These are phyloP conservation scores for Tinea pellionella DNA, from an alignment of 2,888 invertebrate genomes.

Conservation along the genomic window DNA sequence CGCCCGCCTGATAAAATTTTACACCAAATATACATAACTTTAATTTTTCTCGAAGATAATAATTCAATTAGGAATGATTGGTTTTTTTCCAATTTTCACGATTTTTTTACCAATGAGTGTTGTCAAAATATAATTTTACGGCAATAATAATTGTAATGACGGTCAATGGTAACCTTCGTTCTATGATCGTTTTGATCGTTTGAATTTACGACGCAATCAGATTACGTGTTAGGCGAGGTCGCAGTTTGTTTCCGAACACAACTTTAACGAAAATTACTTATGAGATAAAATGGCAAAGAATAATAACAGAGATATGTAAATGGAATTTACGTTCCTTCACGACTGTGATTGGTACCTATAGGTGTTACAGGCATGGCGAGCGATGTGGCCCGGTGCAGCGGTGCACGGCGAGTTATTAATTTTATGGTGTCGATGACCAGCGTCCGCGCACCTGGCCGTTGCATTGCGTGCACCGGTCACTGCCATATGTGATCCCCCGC, in stretches of 20 bases:
- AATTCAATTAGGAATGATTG: neutral
- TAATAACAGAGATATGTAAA: neutral
- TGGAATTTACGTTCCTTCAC: neutral
- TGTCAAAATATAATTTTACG: neutral
- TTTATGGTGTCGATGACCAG: constrained; percentile 68
- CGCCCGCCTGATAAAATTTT: neutral
- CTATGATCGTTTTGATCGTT: neutral
- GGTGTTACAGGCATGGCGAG: constrained; percentile 23
- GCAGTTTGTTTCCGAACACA: neutral
- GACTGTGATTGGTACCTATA: constrained; percentile 1
- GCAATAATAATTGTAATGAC: neutral
- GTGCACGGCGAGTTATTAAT: constrained; percentile 60
- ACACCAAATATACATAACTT: neutral
- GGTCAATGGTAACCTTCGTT: neutral
- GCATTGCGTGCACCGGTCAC: constrained; percentile 45
- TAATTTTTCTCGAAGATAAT: neutral
- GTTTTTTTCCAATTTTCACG: no score
- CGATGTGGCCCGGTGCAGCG: constrained; percentile 3
- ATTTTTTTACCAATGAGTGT: neutral
- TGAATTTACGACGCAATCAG: constrained; percentile 5
- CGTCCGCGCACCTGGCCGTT: constrained; percentile 46
- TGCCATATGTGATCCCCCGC: constrained; percentile 31
- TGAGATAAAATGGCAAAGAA: neutral
- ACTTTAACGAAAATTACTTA: neutral
- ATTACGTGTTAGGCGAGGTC: neutral